Evolutionary conservation across 1,140 invertebrate species (phyloP), one percentile per base, ranked within the genome.

Genomic region (Penaeus chinensis): DNA sequence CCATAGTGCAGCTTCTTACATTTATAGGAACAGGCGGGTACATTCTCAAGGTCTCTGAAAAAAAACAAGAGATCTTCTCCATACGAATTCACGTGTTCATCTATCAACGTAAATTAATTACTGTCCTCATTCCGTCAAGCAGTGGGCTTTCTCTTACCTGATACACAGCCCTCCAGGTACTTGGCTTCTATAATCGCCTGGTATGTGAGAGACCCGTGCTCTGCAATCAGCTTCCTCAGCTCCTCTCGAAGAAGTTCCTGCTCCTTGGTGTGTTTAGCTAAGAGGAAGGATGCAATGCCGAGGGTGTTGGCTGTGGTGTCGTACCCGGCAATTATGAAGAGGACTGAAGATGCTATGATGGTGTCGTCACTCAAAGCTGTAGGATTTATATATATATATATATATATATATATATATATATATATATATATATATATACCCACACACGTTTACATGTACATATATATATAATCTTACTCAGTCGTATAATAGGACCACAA

Each of bases 291-390:
- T 2, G 91, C 87, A 76, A 91, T 91, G 19, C 91, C 82, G 18
- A 94, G 89, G 1, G 92, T 90, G 54, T 91, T 91, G 10, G 92
- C 91, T 16, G 93, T 93, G 1, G 93, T 94, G 60, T 94, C 93
- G 82, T 92, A 93, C 54, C 93, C 92, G 74, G 92, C 92, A 16
- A 93, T 42, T 37, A 91, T 83, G 85, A 91, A 91, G 0, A 91
- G 78, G 7, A 91, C 66, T 20, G 85, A 84, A 81, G 91, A 90
- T 24, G 90, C 91, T 20, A 91, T 78, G 7, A 93, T 89, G 62
- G 92, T 92, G 10, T 91, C 89, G 13, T 85, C 69, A 13, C 76
- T 87, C 37, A 91, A 63, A 19, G 42, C 84, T 88, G 74, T 8
- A 90, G 20, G 27, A 47, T 22, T 16, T 20, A n/a, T 22, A n/a